Conservation (phyloP, 2,797 vertebrate species). For the Dryobates pubescens region DNA sequence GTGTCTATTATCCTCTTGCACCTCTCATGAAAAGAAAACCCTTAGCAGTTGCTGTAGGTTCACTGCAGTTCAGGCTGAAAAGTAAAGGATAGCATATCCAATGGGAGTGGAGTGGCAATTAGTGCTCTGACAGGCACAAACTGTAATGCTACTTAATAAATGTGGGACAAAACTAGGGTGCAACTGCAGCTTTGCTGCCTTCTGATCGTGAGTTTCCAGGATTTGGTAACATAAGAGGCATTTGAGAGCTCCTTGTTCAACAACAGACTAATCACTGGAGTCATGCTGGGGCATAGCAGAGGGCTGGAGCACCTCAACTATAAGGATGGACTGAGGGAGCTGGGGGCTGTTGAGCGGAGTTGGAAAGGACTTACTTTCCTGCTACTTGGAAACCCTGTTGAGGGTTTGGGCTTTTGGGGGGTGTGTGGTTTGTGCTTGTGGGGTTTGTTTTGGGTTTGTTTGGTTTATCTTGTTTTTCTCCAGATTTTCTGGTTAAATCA, state of each 20-base stretch:
- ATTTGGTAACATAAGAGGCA: not conserved
- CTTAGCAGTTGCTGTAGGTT: not conserved
- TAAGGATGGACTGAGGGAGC: too few relatives aligned
- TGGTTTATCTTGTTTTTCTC: too few relatives aligned
- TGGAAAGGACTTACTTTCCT: not conserved
- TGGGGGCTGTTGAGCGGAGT: not conserved
- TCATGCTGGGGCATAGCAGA: not conserved
- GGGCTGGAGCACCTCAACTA: too few relatives aligned
- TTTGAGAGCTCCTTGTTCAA: not conserved
- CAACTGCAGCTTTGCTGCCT: not conserved
- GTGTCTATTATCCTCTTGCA: not conserved
- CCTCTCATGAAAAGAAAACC: not conserved
- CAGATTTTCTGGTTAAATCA: not conserved
- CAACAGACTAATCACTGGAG: not conserved
- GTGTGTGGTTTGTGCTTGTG: not conserved
- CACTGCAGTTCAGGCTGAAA: not conserved
- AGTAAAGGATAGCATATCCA: not conserved
- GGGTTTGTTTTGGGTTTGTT: not conserved
- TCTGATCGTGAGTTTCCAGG: not conserved
- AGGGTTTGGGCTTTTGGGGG: not conserved
- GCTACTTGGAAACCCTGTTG: not conserved
- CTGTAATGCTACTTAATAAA: not conserved
- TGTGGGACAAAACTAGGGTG: not conserved
- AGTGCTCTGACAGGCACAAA: not conserved
- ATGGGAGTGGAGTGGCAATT: not conserved